Percentiles rank a stretch among this genome's conserved stretches.
phyloP scores from a whole-genome alignment of 2,113 vertebrate species.

The Microcebus tavaratra region DNA sequence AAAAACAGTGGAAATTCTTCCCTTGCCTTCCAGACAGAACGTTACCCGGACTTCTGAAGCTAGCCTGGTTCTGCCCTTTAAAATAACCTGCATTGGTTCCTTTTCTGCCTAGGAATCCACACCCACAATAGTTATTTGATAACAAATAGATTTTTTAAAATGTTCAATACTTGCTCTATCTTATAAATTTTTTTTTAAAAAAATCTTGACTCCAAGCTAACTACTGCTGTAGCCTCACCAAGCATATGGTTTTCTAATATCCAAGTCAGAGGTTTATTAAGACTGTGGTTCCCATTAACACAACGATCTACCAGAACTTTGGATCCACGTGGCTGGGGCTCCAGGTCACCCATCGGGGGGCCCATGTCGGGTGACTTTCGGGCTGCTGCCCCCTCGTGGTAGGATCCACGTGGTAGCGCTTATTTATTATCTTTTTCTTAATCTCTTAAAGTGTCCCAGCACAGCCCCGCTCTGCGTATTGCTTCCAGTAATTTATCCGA shows the following conservation, averaged over 20 bases:
- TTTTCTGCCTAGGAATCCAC: background rate
- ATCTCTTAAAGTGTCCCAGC: background rate
- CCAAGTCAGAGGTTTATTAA: background rate
- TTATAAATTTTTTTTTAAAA: background rate
- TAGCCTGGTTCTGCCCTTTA: background rate
- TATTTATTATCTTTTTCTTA: background rate
- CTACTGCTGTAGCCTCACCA: background rate
- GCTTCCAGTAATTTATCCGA: background rate
- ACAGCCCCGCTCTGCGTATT: background rate
- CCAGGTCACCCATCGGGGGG: fast-evolving
- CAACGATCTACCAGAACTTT: background rate
- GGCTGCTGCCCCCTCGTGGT: background rate
- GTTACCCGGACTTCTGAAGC: background rate
- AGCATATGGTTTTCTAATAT: background rate
- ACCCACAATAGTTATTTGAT: background rate
- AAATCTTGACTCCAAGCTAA: background rate
- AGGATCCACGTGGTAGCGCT: background rate
- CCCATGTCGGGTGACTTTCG: background rate
- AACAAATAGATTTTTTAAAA: background rate
- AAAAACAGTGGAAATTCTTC: too few species aligned
- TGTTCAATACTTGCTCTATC: background rate
- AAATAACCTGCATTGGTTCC: background rate
- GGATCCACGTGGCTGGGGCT: fast-evolving
- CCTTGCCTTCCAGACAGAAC: background rate
- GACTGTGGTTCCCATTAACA: fast-evolving